Evolutionary conservation across 1,140 invertebrate species (phyloP), one percentile per base, ranked within the genome.

Genomic region (Anoplophora glabripennis): DNA sequence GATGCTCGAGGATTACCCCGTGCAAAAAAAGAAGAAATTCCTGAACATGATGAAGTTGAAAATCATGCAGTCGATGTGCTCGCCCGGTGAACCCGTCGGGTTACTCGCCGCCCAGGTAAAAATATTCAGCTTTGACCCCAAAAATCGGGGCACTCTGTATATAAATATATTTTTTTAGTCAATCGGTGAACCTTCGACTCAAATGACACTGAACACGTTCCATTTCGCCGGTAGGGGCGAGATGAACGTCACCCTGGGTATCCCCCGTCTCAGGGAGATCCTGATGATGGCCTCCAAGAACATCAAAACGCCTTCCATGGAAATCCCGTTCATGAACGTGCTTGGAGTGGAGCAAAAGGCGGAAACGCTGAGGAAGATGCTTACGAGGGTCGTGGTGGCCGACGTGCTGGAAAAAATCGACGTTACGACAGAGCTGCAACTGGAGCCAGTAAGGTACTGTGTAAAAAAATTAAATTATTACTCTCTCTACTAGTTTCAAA

Each of bases 161-260:
- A 44, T 44, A 44, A 18, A 49, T 10, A 55, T 53, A 82, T 17
- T 53, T 53, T 64, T 63, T 42, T 54, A 72, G 81, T 98, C 94
- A 7, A 90, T 99, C 65, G 96, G 96, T 57, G 98, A 99, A 79
- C 97, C 97, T 0, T 98, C 96, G 3, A 99, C 98, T 54, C 97
- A 99, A 80, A 99, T 99, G 97, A 99, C 98, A 67, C 76, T 99
- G 61, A 99, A 99, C 71, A 99, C 98, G 35, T 99, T 99, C 78
- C 98, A 99, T 75, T 99, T 99, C 80, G 97, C 98, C 67, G 98
- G 98, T 76, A 86, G 95, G 79, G 96, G 96, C 82, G 98, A 99
- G 78, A 99, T 99, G 95, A 99, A 99, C 77, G 96, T 99, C 0
- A 99, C 98, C 0, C 80, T 99, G 1, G 96, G 93, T 84, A 98